Conservation (phyloP, 2,888 invertebrate genomes). For the Nephrotoma appendiculata region DNA sequence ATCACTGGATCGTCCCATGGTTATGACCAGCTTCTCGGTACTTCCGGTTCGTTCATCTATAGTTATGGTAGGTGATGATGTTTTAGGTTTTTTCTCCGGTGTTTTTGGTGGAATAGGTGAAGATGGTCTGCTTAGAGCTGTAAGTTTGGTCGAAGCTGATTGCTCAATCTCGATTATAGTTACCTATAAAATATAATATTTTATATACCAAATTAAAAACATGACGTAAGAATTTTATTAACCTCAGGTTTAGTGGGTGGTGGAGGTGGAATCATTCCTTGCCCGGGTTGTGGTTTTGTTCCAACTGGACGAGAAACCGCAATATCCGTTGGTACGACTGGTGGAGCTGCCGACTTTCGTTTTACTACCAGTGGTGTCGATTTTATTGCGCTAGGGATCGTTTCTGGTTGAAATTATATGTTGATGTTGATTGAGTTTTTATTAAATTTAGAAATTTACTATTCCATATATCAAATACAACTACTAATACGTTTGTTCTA, state of each 20-base stretch:
- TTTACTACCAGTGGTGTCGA: constrained; percentile 37
- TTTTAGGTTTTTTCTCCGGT: background rate
- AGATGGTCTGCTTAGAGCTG: background rate
- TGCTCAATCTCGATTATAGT: background rate
- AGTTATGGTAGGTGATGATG: background rate
- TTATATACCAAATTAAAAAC: background rate
- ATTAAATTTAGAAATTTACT: background rate
- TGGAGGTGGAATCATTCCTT: constrained; percentile 34
- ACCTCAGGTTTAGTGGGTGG: background rate
- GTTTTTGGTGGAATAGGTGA: background rate
- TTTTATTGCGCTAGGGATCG: background rate
- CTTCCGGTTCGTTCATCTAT: constrained; percentile 23
- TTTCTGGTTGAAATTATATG: background rate
- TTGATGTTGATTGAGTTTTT: constrained; percentile 1
- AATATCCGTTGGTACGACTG: constrained; percentile 12
- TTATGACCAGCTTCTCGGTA: constrained; percentile 37
- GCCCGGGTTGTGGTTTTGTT: constrained; percentile 33
- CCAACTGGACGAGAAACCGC: constrained; percentile 35
- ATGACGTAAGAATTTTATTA: background rate
- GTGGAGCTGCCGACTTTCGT: constrained; percentile 22
- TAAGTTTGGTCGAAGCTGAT: background rate
- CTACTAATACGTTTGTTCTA: background rate
- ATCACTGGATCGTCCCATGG: constrained; percentile 10
- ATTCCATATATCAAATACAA: background rate
- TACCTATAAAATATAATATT: background rate